Conservation (phyloP, 2,888 invertebrate genomes). For the Brachyptera risi region DNA sequence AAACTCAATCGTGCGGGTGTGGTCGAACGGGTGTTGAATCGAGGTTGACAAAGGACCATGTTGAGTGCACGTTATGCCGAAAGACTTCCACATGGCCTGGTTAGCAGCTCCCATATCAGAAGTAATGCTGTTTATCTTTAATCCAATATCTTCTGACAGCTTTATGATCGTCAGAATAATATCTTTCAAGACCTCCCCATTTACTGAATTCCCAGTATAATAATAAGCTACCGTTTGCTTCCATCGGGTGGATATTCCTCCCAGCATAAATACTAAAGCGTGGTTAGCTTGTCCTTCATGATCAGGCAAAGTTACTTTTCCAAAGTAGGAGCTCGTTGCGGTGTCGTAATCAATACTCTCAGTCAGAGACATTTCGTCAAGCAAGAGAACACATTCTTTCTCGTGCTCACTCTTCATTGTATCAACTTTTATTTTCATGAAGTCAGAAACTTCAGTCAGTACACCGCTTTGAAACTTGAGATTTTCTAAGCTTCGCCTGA, state of each 20-base stretch:
- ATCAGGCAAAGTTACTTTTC: conserved; percentile 3
- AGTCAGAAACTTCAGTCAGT: not conserved
- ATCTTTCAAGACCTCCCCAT: conserved; percentile 32
- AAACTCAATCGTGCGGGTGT: conserved; percentile 29
- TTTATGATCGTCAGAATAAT: conserved; percentile 33
- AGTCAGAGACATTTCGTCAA: not conserved
- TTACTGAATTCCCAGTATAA: conserved; percentile 34
- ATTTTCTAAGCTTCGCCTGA: not conserved
- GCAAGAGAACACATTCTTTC: not conserved
- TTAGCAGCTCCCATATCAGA: too few species aligned
- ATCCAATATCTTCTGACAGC: conserved; percentile 24
- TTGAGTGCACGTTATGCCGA: conserved; percentile 22
- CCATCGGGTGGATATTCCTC: conserved; percentile 36
- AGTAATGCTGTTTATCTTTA: conserved; percentile 33
- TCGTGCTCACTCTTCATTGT: not conserved
- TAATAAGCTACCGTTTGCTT: too few species aligned
- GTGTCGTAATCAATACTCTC: not conserved
- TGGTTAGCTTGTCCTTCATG: conserved; percentile 33
- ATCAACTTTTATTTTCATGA: not conserved
- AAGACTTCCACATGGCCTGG: too few species aligned
- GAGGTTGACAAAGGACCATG: conserved; percentile 24
- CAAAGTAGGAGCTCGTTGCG: not conserved
- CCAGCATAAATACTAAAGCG: conserved; percentile 38
- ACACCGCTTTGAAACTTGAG: not conserved
- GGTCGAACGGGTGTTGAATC: conserved; percentile 32